Percentiles rank a stretch among this genome's conserved stretches.
Conservation (phyloP, 2,888 invertebrate species). For the Caenorhabditis virilis region DNA sequence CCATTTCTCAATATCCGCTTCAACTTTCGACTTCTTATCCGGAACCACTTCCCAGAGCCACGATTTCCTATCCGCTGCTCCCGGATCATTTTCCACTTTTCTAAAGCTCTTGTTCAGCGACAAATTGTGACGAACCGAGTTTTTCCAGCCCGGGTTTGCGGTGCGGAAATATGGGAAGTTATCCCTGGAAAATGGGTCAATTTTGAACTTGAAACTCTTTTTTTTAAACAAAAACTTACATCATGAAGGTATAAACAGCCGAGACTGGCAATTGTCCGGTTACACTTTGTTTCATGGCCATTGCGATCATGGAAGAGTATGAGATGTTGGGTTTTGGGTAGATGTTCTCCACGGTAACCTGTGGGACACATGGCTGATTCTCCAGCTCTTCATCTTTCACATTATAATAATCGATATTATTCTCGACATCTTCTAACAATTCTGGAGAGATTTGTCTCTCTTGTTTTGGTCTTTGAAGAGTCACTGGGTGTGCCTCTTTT, state of each 20-base stretch:
- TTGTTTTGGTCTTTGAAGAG: too few species aligned
- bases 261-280: conserved; percentile 93
- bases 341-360: neutral
- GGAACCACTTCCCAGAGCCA: conserved; percentile 98
- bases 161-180: conserved; percentile 98
- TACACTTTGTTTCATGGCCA: conserved; percentile 93
- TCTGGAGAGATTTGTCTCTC: too few species aligned
- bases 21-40: conserved; percentile 91
- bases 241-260: conserved; percentile 98
- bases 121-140: conserved; percentile 94
- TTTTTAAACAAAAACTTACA: conserved; percentile 75
- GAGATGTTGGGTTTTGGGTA: conserved; percentile 97
- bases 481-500: too few species aligned
- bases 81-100: conserved; percentile 79
- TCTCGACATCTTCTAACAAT: too few species aligned
- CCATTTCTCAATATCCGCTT: conserved; percentile 97
- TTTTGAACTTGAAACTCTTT: neutral
- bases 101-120: conserved; percentile 97
- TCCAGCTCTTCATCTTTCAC: neutral
- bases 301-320: conserved; percentile 94
- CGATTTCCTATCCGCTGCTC: conserved; percentile 19
- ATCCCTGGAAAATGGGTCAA: conserved; percentile 76
- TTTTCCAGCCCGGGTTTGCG: conserved; percentile 97
- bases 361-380: neutral
- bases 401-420: neutral